Percentiles rank a stretch among this genome's conserved stretches.
Conservation (phyloP, 1,140 invertebrate genomes). For the Ips typographus region DNA sequence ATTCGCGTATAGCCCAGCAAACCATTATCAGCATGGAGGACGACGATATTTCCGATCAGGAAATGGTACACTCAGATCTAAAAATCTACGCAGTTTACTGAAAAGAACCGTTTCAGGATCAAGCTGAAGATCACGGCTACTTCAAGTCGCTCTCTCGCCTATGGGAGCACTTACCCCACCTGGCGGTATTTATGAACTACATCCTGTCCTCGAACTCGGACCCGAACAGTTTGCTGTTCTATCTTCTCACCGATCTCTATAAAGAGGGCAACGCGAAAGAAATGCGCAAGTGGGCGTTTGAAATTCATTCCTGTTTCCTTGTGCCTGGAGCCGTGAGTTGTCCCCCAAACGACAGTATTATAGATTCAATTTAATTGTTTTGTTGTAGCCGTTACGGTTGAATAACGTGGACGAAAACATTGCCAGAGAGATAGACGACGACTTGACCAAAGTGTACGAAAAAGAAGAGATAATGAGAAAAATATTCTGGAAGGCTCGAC, state of each 20-base stretch:
- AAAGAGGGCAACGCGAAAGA: constrained; percentile 84
- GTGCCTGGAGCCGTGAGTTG: constrained; percentile 78
- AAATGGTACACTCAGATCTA: constrained; percentile 58
- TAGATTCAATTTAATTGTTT: constrained; percentile 11
- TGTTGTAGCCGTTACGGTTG: constrained; percentile 75
- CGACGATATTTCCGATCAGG: constrained; percentile 85
- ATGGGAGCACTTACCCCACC: constrained; percentile 70
- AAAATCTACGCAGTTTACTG: background rate
- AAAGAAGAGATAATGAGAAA: constrained; percentile 86
- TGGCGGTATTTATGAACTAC: constrained; percentile 88
- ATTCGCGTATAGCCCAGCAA: constrained; percentile 58
- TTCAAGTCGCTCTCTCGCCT: constrained; percentile 73
- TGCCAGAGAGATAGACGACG: constrained; percentile 85
- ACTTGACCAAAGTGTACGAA: constrained; percentile 76
- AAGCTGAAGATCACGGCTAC: constrained; percentile 75
- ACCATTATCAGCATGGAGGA: constrained; percentile 94
- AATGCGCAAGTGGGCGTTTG: constrained; percentile 95
- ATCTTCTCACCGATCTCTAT: constrained; percentile 83
- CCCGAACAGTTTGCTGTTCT: constrained; percentile 83
- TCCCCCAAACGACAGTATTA: background rate
- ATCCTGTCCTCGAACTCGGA: constrained; percentile 79
- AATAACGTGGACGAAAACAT: constrained; percentile 84
- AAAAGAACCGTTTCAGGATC: constrained; percentile 53
- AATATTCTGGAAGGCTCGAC: constrained; percentile 85
- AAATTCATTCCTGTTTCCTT: constrained; percentile 95